These are phyloP conservation scores for Peucedramus taeniatus DNA, from an alignment of 2,113 vertebrate species.

Conservation along the genomic window DNA sequence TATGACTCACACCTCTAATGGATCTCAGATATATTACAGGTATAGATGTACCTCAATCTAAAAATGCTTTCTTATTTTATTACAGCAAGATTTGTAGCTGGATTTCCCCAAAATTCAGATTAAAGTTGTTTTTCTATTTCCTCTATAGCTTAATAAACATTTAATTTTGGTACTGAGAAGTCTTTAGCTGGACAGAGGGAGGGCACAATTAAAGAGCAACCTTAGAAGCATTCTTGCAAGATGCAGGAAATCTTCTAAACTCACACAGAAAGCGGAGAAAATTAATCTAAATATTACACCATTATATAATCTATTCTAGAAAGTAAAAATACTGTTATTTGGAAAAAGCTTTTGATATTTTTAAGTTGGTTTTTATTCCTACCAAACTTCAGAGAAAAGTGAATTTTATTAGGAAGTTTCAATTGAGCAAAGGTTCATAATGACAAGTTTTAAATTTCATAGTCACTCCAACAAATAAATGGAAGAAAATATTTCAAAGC, in stretches of 20 bases:
- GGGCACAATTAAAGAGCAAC: not conserved
- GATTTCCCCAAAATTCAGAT: not conserved
- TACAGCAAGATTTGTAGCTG: not conserved
- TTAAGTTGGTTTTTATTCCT: not conserved
- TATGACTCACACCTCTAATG: not conserved
- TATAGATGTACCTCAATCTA: not conserved
- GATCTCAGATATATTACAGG: not conserved
- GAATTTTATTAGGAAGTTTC: not conserved
- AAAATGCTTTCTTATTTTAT: fast-evolving
- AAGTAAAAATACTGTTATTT: not conserved
- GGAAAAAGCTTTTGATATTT: not conserved
- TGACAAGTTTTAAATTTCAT: not conserved
- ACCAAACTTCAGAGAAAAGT: not conserved
- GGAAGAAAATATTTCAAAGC: not conserved
- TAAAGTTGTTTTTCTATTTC: not conserved
- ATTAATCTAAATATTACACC: not conserved
- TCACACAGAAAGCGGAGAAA: not conserved
- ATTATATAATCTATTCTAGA: not conserved
- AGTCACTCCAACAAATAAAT: not conserved
- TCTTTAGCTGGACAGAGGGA: not conserved
- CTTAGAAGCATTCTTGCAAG: not conserved
- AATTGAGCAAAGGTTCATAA: not conserved
- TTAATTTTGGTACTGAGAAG: not conserved
- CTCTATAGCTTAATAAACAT: not conserved
- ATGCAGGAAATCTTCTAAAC: not conserved